Base-by-base conservation (phyloP, 2,888 invertebrate species). In the Amphipyra berbera region DNA sequence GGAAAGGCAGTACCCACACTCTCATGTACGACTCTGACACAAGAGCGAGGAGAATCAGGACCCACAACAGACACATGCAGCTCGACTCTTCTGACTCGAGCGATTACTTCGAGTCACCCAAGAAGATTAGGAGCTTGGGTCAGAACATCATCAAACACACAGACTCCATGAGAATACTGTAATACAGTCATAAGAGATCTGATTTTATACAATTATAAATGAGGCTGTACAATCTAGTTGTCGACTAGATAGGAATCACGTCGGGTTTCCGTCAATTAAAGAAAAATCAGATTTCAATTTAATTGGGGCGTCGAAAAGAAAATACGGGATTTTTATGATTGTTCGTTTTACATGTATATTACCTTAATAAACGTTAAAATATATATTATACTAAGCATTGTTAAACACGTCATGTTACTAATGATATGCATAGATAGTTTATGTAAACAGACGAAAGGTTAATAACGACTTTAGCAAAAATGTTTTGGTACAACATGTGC, bases 121-220 rank as follows among this genome's bases (percentile, higher is more conserved):
- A 83, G 64, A 94, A 92, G 68, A 78, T 83, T 46, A 79, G 84
- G 55, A 89, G 89, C 70, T 79, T 94, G 73, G 91, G 91, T 74
- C 87, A 88, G 46, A 92, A 93, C 63, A 91, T 94, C 53, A 83
- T 94, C 1, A 94, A 94, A 69, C 94, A 92, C 73, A 85, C 93
- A 48, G 94, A 94, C 79, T 93, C 94, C 9, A 95, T 95, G 94
- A 89, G 95, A 79, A 89, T 94, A 81, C 85, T 95, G 68, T 93
- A 90, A 84, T 56, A 47, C 48, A 78, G 44, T 52, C 61, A 74
- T 65, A 57, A 68, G 68, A 83, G 78, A 85, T 83, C 82, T 84
- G 85, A 87, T 83, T 78, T 78, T 67, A 79, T 15, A 48, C 33
- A 73, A 69, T 68, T 75, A 42, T 72, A 55, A 72, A 79, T 79